Evolutionary conservation across 2,797 vertebrate genomes (phyloP), one percentile per base, ranked within the genome.

Genomic region (Gorsachius magnificus): DNA sequence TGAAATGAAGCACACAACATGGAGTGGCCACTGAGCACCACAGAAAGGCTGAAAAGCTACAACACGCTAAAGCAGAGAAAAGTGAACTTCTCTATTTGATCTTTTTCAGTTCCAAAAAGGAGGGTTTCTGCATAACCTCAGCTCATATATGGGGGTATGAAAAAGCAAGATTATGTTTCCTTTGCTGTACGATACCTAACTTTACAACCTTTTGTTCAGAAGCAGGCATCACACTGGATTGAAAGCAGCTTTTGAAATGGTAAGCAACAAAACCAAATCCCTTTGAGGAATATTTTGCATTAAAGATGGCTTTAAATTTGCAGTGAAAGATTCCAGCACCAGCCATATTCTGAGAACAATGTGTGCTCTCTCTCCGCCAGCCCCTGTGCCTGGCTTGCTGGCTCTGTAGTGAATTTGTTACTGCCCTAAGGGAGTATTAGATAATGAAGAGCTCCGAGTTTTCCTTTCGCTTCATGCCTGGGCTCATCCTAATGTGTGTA

Each of bases 241-340:
- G 61, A 95, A 93, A 82, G 65, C 35, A 71, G 68, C 51, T 92
- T 94, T 89, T 85, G 72, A 76, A 94, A 95, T 10, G 31, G 38
- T 41, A 84, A 93, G 57, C 46, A 84, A 51, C 51, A 90, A 78
- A 93, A 68, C 1, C 48, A 93, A 95, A 94, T 45, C 92, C 93
- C 95, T 91, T 82, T 57, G 72, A 94, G 96, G 68, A 93, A 89
- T 83, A 96, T 96, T 92, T 64, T 93, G 48, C 92, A 96, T 95
- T 95, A 94, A 87, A 91, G 90, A 76, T 57, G 41, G 57, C 54
- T 89, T 93, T 33, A 54, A 58, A 90, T 60, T 61, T 70, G 29
- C 33, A 74, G 21, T 54, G 57, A 90, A 95, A 80, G 74, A 71
- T 63, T 92, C 46, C 51, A 80, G 76, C 38, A 63, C 15, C 70